These are phyloP conservation scores for Xiphophorus birchmanni DNA, from an alignment of 2,797 vertebrate genomes.

Conservation along the genomic window DNA sequence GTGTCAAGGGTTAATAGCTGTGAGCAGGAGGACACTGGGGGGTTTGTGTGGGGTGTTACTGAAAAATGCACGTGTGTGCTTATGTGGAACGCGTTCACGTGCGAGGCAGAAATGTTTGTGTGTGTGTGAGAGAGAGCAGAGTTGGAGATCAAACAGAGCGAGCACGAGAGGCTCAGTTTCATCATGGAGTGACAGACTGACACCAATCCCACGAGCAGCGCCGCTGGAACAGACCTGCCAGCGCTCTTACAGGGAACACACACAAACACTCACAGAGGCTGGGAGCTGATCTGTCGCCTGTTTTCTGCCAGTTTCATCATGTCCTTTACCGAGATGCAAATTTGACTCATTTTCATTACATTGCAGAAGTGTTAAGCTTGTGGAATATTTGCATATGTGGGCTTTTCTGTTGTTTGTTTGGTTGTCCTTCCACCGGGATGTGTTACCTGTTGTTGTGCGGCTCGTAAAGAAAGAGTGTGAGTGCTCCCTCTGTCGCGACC, in stretches of 20 bases:
- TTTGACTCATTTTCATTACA: conserved; percentile 44
- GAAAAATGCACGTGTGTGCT: conserved; percentile 18
- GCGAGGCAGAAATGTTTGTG: conserved; percentile 6
- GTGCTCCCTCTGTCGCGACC: conserved; percentile 22
- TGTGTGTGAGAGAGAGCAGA: neutral
- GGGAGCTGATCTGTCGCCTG: conserved; percentile 40
- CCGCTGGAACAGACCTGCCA: conserved; percentile 53
- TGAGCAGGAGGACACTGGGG: conserved; percentile 50
- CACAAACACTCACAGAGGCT: conserved; percentile 21
- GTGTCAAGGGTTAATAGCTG: conserved; percentile 76
- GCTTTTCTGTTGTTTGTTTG: neutral
- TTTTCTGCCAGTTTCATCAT: conserved; percentile 69
- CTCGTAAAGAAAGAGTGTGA: neutral
- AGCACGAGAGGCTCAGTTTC: conserved; percentile 43
- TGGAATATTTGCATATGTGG: conserved; percentile 6
- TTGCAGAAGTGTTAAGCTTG: conserved; percentile 6
- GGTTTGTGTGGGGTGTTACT: conserved; percentile 22
- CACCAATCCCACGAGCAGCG: conserved; percentile 56
- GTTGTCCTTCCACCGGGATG: conserved; percentile 4
- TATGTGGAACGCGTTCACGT: conserved; percentile 12
- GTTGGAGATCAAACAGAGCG: conserved; percentile 35
- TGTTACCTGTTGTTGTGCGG: conserved; percentile 20
- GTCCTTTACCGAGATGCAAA: conserved; percentile 51
- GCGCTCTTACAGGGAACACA: conserved; percentile 27
- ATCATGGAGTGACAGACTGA: conserved; percentile 45